Base-by-base conservation (phyloP, 1,140 invertebrate species). In the Drosophila neocordata region DNA sequence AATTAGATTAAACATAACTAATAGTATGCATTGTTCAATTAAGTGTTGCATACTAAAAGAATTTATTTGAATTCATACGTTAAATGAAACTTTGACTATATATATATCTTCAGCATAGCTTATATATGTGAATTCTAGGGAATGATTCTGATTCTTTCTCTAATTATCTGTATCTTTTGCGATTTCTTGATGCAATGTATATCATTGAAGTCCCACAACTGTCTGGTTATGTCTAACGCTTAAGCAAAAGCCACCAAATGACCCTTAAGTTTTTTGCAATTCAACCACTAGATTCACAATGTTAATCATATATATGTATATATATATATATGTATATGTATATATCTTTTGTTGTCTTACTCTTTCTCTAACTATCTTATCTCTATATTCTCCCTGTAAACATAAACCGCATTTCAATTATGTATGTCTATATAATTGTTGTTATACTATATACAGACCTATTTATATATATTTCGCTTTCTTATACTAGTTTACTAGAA, bases 181-280 rank as follows among this genome's bases (percentile, higher is more conserved):
- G 15, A 48, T 48, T 18, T 20, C 41, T 4, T 18, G 11, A 48
- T 15, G 18, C 41, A 48, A 20, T 48, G 41, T 48, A 15, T 15
- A 48, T 48, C 41, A 48, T 20, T 20, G 41, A 48, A 48, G 41
- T 20, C 41, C 41, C 9, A 48, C 41, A 48, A 48, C 41, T 48
- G 41, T 2, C 15, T 44, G 8, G 0, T 13, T 48, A 11, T 48
- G 8, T 20, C 41, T 48, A 48, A 48, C 20, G 15, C 15, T 8
- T 11, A 8, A 20, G 41, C 41, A 15, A 48, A 48, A 48, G 15
- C 41, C 41, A 48, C 41, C 41, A 48, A 48, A 48, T 20, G 41
- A 48, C 41, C 41, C 41, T 48, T 15, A 48, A 48, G 41, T 48
- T 15, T 48, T 48, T 48, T 48, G 20, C 41, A 48, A 48, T 48